Evolutionary conservation across 1,140 invertebrate genomes (phyloP).

Genomic region (Neocloeon triangulifer): DNA sequence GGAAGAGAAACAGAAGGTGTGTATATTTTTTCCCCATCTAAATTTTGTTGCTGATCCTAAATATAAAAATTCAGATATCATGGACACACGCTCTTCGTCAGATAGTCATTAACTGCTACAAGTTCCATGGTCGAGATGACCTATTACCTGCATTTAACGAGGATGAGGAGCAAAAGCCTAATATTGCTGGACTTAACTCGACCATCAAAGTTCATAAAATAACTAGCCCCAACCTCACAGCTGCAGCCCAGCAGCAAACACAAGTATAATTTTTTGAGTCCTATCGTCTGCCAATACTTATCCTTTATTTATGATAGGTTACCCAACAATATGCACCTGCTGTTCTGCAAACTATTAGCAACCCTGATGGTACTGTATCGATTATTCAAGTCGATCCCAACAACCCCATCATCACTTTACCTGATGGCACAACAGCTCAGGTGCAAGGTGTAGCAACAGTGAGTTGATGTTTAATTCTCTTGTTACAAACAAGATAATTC

Average conservation of each 20-base stretch:
- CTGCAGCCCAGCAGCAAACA: background rate
- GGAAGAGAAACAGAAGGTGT: conserved; percentile 90
- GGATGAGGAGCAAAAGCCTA: conserved; percentile 43
- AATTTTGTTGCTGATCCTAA: conserved; percentile 1
- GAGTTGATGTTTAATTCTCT: conserved; percentile 15
- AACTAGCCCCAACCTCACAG: background rate
- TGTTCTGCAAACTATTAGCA: conserved; percentile 88
- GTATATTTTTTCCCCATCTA: conserved; percentile 6
- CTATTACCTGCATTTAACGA: conserved; percentile 82
- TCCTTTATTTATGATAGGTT: conserved; percentile 18
- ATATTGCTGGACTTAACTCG: conserved; percentile 13
- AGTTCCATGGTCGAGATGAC: conserved; percentile 91
- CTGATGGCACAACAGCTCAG: conserved; percentile 87
- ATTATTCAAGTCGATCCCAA: conserved; percentile 90
- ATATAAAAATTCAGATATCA: conserved; percentile 45
- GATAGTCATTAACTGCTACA: conserved; percentile 96
- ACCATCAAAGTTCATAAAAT: conserved; percentile 14
- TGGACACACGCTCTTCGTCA: conserved; percentile 95
- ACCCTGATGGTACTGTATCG: conserved; percentile 88
- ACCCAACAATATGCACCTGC: conserved; percentile 61
- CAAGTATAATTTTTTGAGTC: too few relatives aligned
- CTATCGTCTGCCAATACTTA: background rate
- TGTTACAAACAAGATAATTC: too few relatives aligned
- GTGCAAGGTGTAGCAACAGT: conserved; percentile 74
- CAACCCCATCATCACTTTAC: conserved; percentile 81